Conservation (phyloP, 1,140 invertebrate species). For the Drosophila asahinai region DNA sequence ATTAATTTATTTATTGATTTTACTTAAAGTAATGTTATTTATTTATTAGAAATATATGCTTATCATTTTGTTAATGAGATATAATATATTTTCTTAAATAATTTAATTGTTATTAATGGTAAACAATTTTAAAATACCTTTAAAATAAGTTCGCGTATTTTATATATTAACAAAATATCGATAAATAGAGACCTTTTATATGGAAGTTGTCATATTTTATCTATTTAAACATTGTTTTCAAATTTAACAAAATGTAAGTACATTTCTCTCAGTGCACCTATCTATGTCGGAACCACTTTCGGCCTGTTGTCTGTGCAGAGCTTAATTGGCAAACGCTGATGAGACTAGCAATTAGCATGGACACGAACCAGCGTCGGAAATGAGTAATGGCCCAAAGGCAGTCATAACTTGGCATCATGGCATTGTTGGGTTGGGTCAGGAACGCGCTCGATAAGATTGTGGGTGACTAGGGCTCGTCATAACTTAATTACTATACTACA, state of each 20-base stretch:
- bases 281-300: constrained; percentile 18
- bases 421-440: constrained; percentile 23
- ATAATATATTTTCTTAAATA: too few relatives aligned
- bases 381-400: constrained; percentile 22
- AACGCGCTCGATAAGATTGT: neutral
- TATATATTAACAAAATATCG: too few relatives aligned
- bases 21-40: too few relatives aligned
- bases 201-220: too few relatives aligned
- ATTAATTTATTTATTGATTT: too few relatives aligned
- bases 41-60: too few relatives aligned
- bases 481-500: neutral
- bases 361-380: constrained; percentile 34
- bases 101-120: too few relatives aligned
- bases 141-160: too few relatives aligned
- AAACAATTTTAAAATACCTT: too few relatives aligned
- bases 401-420: neutral
- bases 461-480: neutral
- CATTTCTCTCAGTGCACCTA: constrained; percentile 6
- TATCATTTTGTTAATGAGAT: too few relatives aligned
- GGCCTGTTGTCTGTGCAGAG: constrained; percentile 29
- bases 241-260: neutral
- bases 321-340: constrained; percentile 50
- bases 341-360: constrained; percentile 53
- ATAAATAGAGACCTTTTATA: too few relatives aligned
- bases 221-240: too few relatives aligned